These are phyloP conservation scores for Tribolium castaneum DNA, from an alignment of 1,140 invertebrate species.

Conservation along the genomic window DNA sequence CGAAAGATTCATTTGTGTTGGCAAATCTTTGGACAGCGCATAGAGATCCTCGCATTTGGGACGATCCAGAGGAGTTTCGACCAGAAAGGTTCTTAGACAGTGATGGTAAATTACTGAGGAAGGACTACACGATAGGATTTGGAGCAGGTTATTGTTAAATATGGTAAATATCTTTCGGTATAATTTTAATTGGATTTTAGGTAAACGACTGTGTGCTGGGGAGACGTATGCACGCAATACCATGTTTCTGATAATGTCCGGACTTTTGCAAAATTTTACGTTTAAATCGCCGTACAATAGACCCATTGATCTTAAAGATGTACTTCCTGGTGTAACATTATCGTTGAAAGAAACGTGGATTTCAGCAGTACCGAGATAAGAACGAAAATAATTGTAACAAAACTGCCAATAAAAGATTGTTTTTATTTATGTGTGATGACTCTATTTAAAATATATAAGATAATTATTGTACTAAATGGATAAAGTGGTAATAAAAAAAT, in stretches of 20 bases:
- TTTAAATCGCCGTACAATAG: slow-evolving; percentile 49
- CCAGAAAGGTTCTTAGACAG: slow-evolving; percentile 71
- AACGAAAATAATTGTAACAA: neutral
- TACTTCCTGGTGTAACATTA: slow-evolving; percentile 4
- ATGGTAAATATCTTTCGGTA: neutral
- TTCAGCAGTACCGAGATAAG: neutral
- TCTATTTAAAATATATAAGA: no score
- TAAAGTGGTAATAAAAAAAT: no score
- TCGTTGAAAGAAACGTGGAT: slow-evolving; percentile 14
- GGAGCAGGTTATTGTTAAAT: slow-evolving; percentile 64
- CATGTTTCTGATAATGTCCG: slow-evolving; percentile 73
- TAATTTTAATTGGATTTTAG: slow-evolving; percentile 63
- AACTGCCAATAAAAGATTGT: no score
- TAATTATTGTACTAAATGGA: no score
- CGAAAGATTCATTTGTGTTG: slow-evolving; percentile 64
- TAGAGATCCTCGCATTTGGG: slow-evolving; percentile 67
- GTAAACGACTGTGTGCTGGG: slow-evolving; percentile 77
- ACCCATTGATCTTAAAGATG: neutral
- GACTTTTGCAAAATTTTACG: slow-evolving; percentile 74
- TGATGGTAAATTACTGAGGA: slow-evolving; percentile 64
- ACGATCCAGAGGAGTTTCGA: slow-evolving; percentile 69
- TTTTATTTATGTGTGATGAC: no score
- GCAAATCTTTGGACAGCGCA: slow-evolving; percentile 64
- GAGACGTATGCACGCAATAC: slow-evolving; percentile 77
- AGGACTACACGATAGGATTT: slow-evolving; percentile 62